Conservation (phyloP, 2,888 invertebrate genomes). For the Orchesellides sinensis region DNA sequence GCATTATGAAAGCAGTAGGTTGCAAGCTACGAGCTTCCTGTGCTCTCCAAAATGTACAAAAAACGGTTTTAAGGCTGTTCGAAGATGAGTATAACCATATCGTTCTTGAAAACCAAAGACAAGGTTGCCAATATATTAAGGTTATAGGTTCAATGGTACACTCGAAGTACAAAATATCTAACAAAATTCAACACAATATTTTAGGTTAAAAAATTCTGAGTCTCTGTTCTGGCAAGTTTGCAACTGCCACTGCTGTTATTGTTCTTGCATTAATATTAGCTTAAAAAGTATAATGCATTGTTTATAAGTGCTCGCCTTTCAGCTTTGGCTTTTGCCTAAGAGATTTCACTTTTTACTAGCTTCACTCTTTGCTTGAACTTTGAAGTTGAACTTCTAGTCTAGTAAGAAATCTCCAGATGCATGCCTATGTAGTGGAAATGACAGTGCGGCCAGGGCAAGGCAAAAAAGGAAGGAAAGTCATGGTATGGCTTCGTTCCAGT, state of each 20-base stretch:
- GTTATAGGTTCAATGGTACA: no score
- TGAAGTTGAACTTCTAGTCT: background rate
- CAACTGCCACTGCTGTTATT: no score
- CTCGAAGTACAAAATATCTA: no score
- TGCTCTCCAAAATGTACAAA: background rate
- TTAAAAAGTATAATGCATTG: background rate
- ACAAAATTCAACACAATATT: no score
- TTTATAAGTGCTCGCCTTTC: background rate
- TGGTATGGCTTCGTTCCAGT: conserved; percentile 70
- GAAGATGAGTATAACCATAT: conserved; percentile 2
- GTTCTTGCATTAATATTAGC: no score
- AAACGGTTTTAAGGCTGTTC: conserved; percentile 6
- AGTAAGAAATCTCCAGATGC: background rate
- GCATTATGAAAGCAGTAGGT: conserved; percentile 17
- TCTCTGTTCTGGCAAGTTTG: no score
- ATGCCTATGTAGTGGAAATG: conserved; percentile 20
- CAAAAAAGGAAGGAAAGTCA: conserved; percentile 37
- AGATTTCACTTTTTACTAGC: background rate
- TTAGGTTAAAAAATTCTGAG: no score
- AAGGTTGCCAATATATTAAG: no score
- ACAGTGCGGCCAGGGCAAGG: background rate
- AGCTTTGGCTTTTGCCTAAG: background rate
- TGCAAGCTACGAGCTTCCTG: background rate
- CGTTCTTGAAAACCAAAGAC: no score
- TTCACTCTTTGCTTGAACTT: background rate